phyloP scores from a whole-genome alignment of 2,888 invertebrate species.

The Philaethria dido region DNA sequence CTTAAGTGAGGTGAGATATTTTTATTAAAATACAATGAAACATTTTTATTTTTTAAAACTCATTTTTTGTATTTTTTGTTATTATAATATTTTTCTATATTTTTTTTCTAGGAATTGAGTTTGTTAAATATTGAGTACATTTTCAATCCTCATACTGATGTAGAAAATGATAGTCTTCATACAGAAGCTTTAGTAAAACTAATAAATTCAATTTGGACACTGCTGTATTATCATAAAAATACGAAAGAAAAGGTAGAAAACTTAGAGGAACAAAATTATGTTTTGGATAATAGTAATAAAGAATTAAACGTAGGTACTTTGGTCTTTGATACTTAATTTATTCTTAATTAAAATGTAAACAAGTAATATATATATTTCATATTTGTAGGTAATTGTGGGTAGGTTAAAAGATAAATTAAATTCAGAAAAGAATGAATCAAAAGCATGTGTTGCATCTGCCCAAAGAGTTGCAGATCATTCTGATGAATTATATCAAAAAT shows the following conservation, averaged over 20 bases:
- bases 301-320: conserved; percentile 65
- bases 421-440: conserved; percentile 70
- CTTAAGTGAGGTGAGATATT: conserved; percentile 62
- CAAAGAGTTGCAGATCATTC: conserved; percentile 72
- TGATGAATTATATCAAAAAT: conserved; percentile 62
- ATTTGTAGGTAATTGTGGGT: conserved; percentile 56
- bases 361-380: neutral
- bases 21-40: conserved; percentile 5
- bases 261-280: conserved; percentile 67
- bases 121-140: conserved; percentile 67
- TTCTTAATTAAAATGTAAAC: neutral
- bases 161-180: conserved; percentile 55
- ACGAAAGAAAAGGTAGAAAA: conserved; percentile 59
- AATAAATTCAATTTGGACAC: conserved; percentile 69
- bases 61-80: neutral
- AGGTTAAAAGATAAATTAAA: conserved; percentile 63
- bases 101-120: conserved; percentile 63
- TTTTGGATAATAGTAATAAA: conserved; percentile 69
- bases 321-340: neutral
- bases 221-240: conserved; percentile 68
- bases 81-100: neutral
- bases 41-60: neutral
- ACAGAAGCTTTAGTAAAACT: conserved; percentile 66
- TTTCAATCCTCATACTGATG: conserved; percentile 72
- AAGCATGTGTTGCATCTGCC: conserved; percentile 73